Conservation (phyloP, 2,888 invertebrate genomes). For the Pristionchus mayeri region DNA sequence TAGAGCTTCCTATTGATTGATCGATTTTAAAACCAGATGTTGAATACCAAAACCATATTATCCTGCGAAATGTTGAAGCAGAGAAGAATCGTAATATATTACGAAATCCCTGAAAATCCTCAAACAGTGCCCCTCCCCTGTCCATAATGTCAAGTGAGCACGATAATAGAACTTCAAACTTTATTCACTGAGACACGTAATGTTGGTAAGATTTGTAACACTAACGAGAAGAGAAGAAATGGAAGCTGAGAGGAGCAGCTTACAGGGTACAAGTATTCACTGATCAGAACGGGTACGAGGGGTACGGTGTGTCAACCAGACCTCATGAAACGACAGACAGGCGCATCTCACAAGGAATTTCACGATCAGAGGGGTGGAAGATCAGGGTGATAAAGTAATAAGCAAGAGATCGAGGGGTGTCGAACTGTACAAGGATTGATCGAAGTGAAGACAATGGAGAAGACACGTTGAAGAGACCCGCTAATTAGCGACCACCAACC, state of each 20-base stretch:
- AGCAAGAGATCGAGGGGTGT: not conserved
- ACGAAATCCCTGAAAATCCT: too few species aligned
- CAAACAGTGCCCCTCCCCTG: too few species aligned
- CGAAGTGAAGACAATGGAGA: not conserved
- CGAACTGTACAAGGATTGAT: not conserved
- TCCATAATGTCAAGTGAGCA: too few species aligned
- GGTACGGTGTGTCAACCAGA: not conserved
- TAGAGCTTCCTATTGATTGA: not conserved
- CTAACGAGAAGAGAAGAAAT: not conserved
- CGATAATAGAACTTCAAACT: not conserved
- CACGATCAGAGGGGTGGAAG: not conserved
- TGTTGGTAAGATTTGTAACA: not conserved
- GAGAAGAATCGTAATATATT: too few species aligned
- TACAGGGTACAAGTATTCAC: not conserved
- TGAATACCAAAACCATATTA: too few species aligned
- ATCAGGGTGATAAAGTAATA: not conserved
- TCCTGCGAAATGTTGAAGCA: not conserved
- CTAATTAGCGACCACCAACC: not conserved
- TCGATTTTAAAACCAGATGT: conserved; percentile 2
- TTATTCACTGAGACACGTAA: not conserved
- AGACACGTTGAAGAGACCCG: not conserved
- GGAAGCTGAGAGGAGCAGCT: not conserved
- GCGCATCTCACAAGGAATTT: not conserved
- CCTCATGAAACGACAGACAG: not conserved
- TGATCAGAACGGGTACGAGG: not conserved